Base-by-base conservation (phyloP, 2,888 invertebrate genomes). In the Conops quadrifasciatus region DNA sequence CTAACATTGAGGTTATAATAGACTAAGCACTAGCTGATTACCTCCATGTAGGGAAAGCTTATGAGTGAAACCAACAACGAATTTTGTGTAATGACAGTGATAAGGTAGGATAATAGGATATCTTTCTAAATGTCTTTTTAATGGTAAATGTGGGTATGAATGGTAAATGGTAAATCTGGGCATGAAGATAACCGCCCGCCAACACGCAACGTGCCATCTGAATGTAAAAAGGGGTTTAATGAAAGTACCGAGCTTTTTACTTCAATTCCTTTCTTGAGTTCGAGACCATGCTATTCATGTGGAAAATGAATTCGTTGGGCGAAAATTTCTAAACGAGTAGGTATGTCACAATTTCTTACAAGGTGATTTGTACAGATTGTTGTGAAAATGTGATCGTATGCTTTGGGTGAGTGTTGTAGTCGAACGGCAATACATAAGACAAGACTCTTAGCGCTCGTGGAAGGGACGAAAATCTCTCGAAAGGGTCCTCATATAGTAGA, bases 1-100 rank as follows among this genome's bases (percentile, higher is more conserved):
- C 11, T 19, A 56, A 21, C 59, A 53, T 56, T 19, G 26, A 43
- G 28, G 24, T 62, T 69, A 67, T 64, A 63, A 71, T 73, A 0
- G 74, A 30, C 13, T 63, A 67, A 56, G 56, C 56, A 24, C 21
- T 7, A 56, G 24, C 24, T 56, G 56, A 24, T 56, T 56, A 9
- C 56, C 56, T 11, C 56, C 56, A 24, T 56, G 56, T 19, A 56
- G 56, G 7, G 56, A 19, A 13, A 56, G 11, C 24, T 56, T 3
- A 21, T 24, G 24, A 13, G n/a, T 24, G 21, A 56, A 56, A 21
- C 19, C 3, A 24, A 56, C 2, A 11, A 56, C 2, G 11, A 56
- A 19, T 24, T 56, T 19, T 3, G 56, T 16, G 70, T 16, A n/a
- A 73, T 63, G n/a, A 43, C 2, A 56, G 64, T 73, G 5, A 58